A percentile compares a stretch with the other conserved stretches of the same genome.
Evolutionary conservation across 2,888 invertebrate species (phyloP).

Genomic region (Emmelina monodactyla): DNA sequence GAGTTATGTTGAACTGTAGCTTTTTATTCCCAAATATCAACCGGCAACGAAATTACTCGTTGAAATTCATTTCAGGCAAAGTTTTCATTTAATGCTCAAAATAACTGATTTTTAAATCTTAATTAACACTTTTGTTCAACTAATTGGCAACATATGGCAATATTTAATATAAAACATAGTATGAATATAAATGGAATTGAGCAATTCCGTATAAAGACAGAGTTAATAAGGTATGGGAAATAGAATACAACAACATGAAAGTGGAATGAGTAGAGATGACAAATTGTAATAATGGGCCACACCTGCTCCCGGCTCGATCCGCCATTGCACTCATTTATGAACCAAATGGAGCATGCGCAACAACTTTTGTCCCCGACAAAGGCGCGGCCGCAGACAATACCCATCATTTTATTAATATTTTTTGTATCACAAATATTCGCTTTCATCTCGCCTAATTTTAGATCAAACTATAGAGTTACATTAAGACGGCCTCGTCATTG

Average conservation of each 20-base stretch:
- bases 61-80: too few relatives aligned
- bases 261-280: slow-evolving; percentile 49
- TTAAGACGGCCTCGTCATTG: slow-evolving; percentile 60
- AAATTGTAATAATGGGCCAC: slow-evolving; percentile 60
- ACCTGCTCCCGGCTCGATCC: slow-evolving; percentile 66
- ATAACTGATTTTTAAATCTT: too few relatives aligned
- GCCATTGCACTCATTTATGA: slow-evolving; percentile 65
- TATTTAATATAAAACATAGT: too few relatives aligned
- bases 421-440: slow-evolving; percentile 58
- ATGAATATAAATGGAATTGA: too few relatives aligned
- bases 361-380: slow-evolving; percentile 54
- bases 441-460: slow-evolving; percentile 64
- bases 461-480: slow-evolving; percentile 60
- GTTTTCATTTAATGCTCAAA: too few relatives aligned
- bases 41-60: too few relatives aligned
- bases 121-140: too few relatives aligned
- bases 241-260: slow-evolving; percentile 43
- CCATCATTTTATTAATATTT: slow-evolving; percentile 52
- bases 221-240: slow-evolving; percentile 37
- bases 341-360: slow-evolving; percentile 57
- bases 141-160: too few relatives aligned
- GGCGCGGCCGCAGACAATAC: slow-evolving; percentile 56
- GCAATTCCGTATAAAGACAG: too few relatives aligned
- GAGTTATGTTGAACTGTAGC: too few relatives aligned
- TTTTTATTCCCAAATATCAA: too few relatives aligned